Percentiles rank a stretch among this genome's conserved stretches.
phyloP scores from a whole-genome alignment of 2,888 invertebrate species.

The Drosophila emarginata region DNA sequence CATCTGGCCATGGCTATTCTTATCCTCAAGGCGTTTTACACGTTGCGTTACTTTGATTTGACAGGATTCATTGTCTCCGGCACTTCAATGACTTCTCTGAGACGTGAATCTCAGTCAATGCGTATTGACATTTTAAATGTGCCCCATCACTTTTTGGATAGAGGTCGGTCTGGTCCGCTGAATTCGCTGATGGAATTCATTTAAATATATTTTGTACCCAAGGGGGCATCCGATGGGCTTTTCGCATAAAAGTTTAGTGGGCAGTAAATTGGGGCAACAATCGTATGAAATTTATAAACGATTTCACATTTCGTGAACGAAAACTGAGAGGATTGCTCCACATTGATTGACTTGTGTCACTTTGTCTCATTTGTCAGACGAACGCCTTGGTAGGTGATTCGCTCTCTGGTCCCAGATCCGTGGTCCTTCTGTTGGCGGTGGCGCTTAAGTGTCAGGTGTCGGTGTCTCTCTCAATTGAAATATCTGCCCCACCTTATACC shows the following conservation, averaged over 20 bases:
- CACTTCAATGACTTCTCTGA: conserved; percentile 70
- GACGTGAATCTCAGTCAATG: conserved; percentile 69
- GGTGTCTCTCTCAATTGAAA: conserved; percentile 36
- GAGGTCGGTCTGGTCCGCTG: conserved; percentile 32
- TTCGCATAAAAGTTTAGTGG: conserved; percentile 20
- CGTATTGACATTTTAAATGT: conserved; percentile 81
- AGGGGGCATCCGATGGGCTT: conserved; percentile 50
- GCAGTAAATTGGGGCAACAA: conserved; percentile 58
- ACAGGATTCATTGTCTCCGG: conserved; percentile 76
- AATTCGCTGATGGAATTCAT: conserved; percentile 69
- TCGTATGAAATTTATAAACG: conserved; percentile 67
- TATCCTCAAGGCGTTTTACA: conserved; percentile 36
- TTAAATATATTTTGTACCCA: conserved; percentile 75
- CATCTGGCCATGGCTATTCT: conserved; percentile 22
- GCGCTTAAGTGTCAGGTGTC: conserved; percentile 73
- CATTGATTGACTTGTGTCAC: conserved; percentile 81
- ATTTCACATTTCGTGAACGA: conserved; percentile 43
- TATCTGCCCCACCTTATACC: background rate
- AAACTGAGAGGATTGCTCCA: conserved; percentile 28
- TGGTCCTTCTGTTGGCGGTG: conserved; percentile 18
- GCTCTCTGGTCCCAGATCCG: conserved; percentile 11
- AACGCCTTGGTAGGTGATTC: conserved; percentile 62
- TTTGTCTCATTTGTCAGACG: conserved; percentile 81
- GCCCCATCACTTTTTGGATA: conserved; percentile 77
- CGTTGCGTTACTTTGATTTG: conserved; percentile 70